These are phyloP conservation scores for Porites rus DNA, from an alignment of 92 coral and sea anemone genomes.

Conservation along the genomic window DNA sequence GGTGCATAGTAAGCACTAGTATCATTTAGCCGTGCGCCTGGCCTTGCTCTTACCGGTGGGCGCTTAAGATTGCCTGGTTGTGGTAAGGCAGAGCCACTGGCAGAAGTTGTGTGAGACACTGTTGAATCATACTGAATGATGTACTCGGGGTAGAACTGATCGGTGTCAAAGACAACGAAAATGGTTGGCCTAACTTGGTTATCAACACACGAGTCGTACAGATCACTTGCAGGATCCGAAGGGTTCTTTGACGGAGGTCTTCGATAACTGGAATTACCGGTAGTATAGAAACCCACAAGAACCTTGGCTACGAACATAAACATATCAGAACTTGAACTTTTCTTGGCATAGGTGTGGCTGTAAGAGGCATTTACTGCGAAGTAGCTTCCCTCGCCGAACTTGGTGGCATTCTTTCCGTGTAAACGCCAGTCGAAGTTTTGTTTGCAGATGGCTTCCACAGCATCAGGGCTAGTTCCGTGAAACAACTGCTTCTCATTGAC, in stretches of 20 bases:
- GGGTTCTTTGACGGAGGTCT: slow-evolving; percentile 83
- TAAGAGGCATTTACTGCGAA: slow-evolving; percentile 75
- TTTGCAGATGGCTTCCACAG: slow-evolving; percentile 79
- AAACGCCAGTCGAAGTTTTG: slow-evolving; percentile 93
- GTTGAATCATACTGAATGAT: slow-evolving; percentile 60
- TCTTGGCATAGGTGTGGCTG: slow-evolving; percentile 66
- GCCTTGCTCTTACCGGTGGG: not conserved
- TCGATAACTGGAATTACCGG: slow-evolving; percentile 49
- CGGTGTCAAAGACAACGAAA: slow-evolving; percentile 86
- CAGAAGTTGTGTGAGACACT: not conserved
- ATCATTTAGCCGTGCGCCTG: no score
- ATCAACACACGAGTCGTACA: slow-evolving; percentile 84
- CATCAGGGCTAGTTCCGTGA: slow-evolving; percentile 64
- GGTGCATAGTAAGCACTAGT: no score
- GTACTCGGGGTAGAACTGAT: slow-evolving; percentile 87
- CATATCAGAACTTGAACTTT: not conserved
- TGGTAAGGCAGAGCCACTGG: not conserved
- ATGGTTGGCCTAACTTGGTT: slow-evolving; percentile 54
- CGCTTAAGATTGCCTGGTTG: not conserved
- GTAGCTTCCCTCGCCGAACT: slow-evolving; percentile 88
- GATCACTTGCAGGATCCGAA: slow-evolving; percentile 64
- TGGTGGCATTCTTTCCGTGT: slow-evolving; percentile 86
- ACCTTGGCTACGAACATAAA: slow-evolving; percentile 85
- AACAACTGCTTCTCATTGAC: not conserved
- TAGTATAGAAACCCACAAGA: slow-evolving; percentile 72